phyloP scores from a whole-genome alignment of 2,113 vertebrate genomes.

The Acanthochromis polyacanthus region DNA sequence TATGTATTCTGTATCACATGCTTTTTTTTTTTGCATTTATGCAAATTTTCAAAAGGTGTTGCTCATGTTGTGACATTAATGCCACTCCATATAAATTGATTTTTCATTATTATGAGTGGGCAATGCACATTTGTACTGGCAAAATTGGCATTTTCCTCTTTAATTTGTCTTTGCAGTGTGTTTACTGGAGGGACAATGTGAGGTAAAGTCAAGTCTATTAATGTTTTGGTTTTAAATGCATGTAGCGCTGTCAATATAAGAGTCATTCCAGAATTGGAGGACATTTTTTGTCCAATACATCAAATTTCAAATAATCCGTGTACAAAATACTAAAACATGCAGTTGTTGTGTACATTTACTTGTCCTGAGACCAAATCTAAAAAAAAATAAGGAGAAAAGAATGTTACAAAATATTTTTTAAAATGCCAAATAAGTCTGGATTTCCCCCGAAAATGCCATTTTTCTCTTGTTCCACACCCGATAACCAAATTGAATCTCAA shows the following conservation, averaged over 20 bases:
- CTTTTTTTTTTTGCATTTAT: constrained; percentile 1
- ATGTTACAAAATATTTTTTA: no score
- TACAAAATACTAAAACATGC: no score
- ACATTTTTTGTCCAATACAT: no score
- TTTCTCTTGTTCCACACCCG: no score
- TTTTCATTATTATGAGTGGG: neutral
- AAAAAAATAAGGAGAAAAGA: no score
- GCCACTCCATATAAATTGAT: neutral
- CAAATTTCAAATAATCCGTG: no score
- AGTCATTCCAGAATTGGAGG: no score
- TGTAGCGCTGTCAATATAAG: neutral
- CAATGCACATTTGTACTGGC: neutral
- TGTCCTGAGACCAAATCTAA: no score
- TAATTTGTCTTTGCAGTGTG: neutral
- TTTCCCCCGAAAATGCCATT: no score
- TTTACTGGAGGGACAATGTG: neutral
- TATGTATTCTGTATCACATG: neutral
- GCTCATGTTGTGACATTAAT: neutral
- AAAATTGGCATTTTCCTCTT: neutral
- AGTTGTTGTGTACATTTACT: no score
- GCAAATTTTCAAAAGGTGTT: neutral
- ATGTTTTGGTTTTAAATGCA: neutral
- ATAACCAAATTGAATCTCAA: no score
- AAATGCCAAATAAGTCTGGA: no score
- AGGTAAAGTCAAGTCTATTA: neutral